Conservation (phyloP, 2,888 invertebrate genomes). For the Carabus problematicus region DNA sequence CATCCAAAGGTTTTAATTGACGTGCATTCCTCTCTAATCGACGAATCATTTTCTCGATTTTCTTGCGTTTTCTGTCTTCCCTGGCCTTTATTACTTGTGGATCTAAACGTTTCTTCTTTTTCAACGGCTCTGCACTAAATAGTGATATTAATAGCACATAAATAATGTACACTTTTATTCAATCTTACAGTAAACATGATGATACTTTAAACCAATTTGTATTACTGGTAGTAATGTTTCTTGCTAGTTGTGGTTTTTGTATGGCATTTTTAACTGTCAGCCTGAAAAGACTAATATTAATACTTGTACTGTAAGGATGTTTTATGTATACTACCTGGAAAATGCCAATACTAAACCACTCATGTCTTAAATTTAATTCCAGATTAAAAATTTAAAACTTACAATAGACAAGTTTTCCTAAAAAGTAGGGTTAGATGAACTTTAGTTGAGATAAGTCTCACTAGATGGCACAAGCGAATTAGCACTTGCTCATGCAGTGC, state of each 20-base stretch:
- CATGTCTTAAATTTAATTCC: conserved; percentile 11
- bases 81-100: conserved; percentile 80
- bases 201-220: conserved; percentile 56
- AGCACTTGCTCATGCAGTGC: no score
- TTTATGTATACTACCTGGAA: conserved; percentile 50
- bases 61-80: conserved; percentile 82
- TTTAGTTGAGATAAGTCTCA: no score
- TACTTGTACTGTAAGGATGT: neutral
- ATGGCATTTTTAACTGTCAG: conserved; percentile 35
- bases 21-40: conserved; percentile 79
- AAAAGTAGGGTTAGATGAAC: neutral
- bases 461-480: no score
- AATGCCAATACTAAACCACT: conserved; percentile 48
- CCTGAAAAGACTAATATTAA: conserved; percentile 21
- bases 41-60: conserved; percentile 86
- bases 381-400: neutral
- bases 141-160: conserved; percentile 44
- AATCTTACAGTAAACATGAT: conserved; percentile 55
- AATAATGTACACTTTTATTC: conserved; percentile 37
- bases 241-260: conserved; percentile 44
- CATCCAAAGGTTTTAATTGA: conserved; percentile 90
- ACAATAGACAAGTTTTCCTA: neutral
- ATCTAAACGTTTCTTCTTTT: conserved; percentile 87
- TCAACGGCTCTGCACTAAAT: conserved; percentile 83
- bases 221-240: conserved; percentile 53